Conservation (phyloP, 2,888 invertebrate genomes). For the Spialia ferax region DNA sequence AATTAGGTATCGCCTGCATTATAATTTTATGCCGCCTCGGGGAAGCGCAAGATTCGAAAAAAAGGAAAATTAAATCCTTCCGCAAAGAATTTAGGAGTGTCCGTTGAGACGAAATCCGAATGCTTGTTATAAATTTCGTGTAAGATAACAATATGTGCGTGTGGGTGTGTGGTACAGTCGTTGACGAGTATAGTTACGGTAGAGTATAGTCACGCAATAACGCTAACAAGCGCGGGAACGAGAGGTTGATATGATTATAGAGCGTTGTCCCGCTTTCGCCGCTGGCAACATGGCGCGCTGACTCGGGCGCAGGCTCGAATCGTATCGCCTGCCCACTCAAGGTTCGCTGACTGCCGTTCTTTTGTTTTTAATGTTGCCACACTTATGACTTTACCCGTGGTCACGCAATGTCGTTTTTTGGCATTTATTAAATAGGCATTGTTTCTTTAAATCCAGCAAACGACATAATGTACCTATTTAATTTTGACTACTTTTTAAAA, state of each 20-base stretch:
- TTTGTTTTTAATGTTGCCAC: constrained; percentile 86
- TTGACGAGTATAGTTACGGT: constrained; percentile 85
- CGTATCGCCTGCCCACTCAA: constrained; percentile 88
- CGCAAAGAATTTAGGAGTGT: constrained; percentile 84
- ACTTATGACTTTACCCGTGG: constrained; percentile 49
- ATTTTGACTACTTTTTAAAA: neutral
- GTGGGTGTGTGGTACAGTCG: constrained; percentile 83
- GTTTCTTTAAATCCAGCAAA: neutral
- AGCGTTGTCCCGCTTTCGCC: constrained; percentile 66
- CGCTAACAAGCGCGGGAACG: constrained; percentile 85
- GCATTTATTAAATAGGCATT: neutral
- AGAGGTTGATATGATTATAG: constrained; percentile 58
- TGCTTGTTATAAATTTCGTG: constrained; percentile 85
- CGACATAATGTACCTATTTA: too few relatives aligned
- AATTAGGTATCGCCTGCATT: constrained; percentile 60
- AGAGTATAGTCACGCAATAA: constrained; percentile 72
- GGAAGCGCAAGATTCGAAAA: constrained; percentile 66
- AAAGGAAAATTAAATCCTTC: constrained; percentile 78
- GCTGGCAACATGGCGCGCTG: constrained; percentile 84
- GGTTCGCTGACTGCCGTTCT: constrained; percentile 88
- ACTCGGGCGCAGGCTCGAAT: constrained; percentile 89
- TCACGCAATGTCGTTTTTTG: neutral
- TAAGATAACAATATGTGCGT: constrained; percentile 84
- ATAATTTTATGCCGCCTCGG: constrained; percentile 73
- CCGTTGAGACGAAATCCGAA: constrained; percentile 78